phyloP scores from a whole-genome alignment of 2,113 vertebrate genomes.

The Salvelinus namaycush region DNA sequence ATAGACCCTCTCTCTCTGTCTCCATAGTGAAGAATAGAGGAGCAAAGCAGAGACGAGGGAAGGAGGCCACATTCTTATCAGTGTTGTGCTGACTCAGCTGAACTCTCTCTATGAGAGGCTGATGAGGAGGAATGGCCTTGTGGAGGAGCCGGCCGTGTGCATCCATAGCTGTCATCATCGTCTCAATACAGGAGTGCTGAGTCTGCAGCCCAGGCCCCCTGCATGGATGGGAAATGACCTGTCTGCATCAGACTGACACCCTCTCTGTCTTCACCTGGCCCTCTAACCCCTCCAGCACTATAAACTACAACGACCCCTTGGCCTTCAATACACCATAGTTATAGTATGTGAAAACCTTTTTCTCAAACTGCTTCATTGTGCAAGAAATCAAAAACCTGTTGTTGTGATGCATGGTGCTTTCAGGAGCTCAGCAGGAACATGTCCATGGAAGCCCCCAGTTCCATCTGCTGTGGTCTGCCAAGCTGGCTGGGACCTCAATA shows the following conservation, averaged over 20 bases:
- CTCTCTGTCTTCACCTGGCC: conserved; percentile 50
- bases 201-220: conserved; percentile 19
- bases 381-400: conserved; percentile 33
- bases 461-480: conserved; percentile 57
- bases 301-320: conserved; percentile 29
- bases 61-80: conserved; percentile 42
- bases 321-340: conserved; percentile 28
- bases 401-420: conserved; percentile 63
- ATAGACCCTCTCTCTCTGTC: not conserved
- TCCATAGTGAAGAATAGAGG: conserved; percentile 16
- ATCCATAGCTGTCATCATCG: conserved; percentile 43
- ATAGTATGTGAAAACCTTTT: conserved; percentile 24
- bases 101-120: conserved; percentile 54
- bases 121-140: conserved; percentile 54
- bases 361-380: conserved; percentile 31
- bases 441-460: conserved; percentile 35
- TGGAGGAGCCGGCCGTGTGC: conserved; percentile 21
- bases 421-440: conserved; percentile 43
- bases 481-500: conserved; percentile 32
- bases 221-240: conserved; percentile 55
- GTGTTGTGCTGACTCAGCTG: conserved; percentile 57
- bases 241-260: conserved; percentile 43
- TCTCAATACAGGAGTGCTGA: conserved; percentile 51
- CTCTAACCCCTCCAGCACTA: conserved; percentile 17
- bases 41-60: conserved; percentile 19